A percentile compares a stretch with the other conserved stretches of the same genome.
phyloP scores from a whole-genome alignment of 1,140 invertebrate species.

The Meloidogyne chitwoodi region DNA sequence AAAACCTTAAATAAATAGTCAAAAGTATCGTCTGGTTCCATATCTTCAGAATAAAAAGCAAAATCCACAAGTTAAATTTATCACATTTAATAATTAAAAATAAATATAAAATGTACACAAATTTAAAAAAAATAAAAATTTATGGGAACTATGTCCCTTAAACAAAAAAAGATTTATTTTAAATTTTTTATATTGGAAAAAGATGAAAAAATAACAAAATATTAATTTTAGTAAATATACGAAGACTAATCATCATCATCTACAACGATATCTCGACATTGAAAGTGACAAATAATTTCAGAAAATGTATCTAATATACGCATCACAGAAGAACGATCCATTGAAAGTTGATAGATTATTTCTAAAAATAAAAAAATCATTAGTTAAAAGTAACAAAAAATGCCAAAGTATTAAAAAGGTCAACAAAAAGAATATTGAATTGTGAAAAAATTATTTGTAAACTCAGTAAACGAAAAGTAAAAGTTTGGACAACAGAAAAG shows the following conservation, averaged over 20 bases:
- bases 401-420: background rate
- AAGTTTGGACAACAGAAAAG: background rate
- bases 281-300: constrained; percentile 26
- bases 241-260: background rate
- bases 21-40: constrained; percentile 56
- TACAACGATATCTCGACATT: constrained; percentile 30
- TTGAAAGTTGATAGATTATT: background rate
- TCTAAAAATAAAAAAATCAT: background rate
- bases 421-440: background rate
- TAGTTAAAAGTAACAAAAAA: background rate
- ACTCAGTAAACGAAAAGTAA: background rate
- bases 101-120: no score
- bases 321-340: constrained; percentile 32
- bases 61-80: background rate
- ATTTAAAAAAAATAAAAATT: no score
- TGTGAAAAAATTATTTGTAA: background rate
- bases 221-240: background rate
- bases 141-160: no score
- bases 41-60: background rate
- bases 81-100: no score
- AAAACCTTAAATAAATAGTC: constrained; percentile 75
- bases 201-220: no score
- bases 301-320: constrained; percentile 37
- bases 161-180: no score
- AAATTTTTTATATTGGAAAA: no score